These are phyloP conservation scores for Meliscaeva auricollis DNA, from an alignment of 2,888 invertebrate species.

Conservation along the genomic window DNA sequence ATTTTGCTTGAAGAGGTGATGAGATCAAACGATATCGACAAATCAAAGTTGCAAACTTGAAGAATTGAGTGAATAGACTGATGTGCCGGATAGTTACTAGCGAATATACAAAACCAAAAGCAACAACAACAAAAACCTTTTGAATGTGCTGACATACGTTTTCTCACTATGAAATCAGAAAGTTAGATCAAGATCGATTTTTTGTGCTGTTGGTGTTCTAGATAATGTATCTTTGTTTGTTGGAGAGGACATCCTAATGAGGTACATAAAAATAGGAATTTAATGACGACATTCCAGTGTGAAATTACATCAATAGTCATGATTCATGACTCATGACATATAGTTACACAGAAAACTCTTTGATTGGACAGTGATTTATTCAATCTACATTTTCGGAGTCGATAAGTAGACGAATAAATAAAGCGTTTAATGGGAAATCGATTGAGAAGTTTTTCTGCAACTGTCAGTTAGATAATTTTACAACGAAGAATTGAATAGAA, in stretches of 20 bases:
- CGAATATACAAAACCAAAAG: too few species aligned
- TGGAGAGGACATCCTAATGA: conserved; percentile 57
- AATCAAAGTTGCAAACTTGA: conserved; percentile 68
- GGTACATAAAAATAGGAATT: conserved; percentile 65
- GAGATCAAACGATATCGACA: conserved; percentile 76
- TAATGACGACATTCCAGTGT: conserved; percentile 71
- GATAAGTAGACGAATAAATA: neutral
- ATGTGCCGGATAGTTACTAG: neutral
- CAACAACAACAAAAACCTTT: conserved; percentile 44
- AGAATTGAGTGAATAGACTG: conserved; percentile 37
- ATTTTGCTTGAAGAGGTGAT: conserved; percentile 66
- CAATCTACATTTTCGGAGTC: neutral
- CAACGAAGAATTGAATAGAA: neutral
- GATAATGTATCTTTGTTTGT: conserved; percentile 44
- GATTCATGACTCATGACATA: conserved; percentile 6
- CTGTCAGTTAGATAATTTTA: neutral
- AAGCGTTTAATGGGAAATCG: neutral
- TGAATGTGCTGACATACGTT: conserved; percentile 60
- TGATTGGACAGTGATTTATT: conserved; percentile 38
- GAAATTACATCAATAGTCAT: conserved; percentile 53
- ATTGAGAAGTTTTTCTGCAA: neutral
- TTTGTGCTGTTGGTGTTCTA: conserved; percentile 1
- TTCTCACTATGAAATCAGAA: conserved; percentile 62
- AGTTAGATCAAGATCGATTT: conserved; percentile 60
- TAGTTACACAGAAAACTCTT: neutral